Percentiles rank a stretch among this genome's conserved stretches.
Conservation (phyloP, 2,888 invertebrate species). For the Macrosoma leucophasiata region DNA sequence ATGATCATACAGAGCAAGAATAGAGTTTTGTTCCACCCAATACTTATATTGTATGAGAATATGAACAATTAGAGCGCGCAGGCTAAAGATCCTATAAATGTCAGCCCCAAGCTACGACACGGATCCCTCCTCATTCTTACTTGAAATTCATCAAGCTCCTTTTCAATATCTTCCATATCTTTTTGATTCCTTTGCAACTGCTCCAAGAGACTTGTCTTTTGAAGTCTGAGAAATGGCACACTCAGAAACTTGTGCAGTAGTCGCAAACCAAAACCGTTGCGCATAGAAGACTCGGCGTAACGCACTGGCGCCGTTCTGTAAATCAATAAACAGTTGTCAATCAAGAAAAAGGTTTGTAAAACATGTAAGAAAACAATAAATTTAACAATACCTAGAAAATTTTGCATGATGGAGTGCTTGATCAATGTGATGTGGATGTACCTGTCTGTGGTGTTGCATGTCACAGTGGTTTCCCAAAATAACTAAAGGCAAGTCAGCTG, state of each 20-base stretch:
- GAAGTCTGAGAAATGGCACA: slow-evolving; percentile 93
- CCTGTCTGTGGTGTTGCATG: slow-evolving; percentile 96
- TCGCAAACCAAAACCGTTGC: slow-evolving; percentile 95
- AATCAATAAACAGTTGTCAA: not conserved
- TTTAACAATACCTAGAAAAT: slow-evolving; percentile 44
- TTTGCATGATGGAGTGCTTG: slow-evolving; percentile 59
- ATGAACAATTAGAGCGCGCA: no score
- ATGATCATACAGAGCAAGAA: no score
- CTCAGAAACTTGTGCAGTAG: slow-evolving; percentile 96
- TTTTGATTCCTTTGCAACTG: slow-evolving; percentile 90
- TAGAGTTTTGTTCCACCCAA: no score
- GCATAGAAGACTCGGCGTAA: slow-evolving; percentile 95
- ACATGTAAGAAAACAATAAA: no score
- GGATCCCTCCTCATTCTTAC: no score
- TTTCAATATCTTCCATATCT: slow-evolving; percentile 85
- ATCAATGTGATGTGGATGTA: slow-evolving; percentile 74
- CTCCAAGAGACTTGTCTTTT: slow-evolving; percentile 86
- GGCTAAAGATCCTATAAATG: no score
- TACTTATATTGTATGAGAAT: no score
- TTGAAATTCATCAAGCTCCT: slow-evolving; percentile 84
- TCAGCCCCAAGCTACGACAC: no score
- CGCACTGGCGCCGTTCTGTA: slow-evolving; percentile 80
- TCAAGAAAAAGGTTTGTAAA: no score
- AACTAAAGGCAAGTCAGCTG: slow-evolving; percentile 86
- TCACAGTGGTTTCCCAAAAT: slow-evolving; percentile 96